Conservation (phyloP, 2,888 invertebrate genomes). For the Phymatocera aterrima region DNA sequence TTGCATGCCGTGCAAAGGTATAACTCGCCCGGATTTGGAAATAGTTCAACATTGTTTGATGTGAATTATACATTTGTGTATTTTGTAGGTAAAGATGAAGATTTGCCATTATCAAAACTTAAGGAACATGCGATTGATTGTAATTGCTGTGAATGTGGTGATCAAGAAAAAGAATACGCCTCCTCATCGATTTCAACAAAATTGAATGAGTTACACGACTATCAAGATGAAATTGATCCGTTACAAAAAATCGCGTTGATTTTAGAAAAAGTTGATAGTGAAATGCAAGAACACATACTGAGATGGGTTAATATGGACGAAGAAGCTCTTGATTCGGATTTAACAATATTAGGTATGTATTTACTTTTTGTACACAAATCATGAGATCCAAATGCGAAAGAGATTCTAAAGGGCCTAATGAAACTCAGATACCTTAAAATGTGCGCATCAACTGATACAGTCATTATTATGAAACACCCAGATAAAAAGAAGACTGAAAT, state of each 20-base stretch:
- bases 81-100: constrained; percentile 3
- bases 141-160: constrained; percentile 38
- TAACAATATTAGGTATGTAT: not conserved
- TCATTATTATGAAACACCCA: constrained; percentile 1
- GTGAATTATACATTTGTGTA: not conserved
- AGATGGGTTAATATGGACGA: not conserved
- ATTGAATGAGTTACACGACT: constrained; percentile 18
- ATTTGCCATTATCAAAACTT: not conserved
- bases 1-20: constrained; percentile 39
- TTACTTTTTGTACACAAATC: too few relatives aligned
- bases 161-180: not conserved
- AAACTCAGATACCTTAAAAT: not conserved
- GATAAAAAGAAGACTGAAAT: not conserved
- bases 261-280: constrained; percentile 46
- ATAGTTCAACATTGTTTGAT: not conserved
- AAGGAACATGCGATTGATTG: constrained; percentile 18
- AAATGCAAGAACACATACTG: constrained; percentile 47
- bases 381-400: too few relatives aligned
- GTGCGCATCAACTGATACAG: not conserved
- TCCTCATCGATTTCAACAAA: constrained; percentile 29
- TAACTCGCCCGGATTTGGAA: not conserved
- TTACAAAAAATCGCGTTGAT: constrained; percentile 51
- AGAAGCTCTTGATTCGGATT: constrained; percentile 7
- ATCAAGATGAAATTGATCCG: constrained; percentile 2
- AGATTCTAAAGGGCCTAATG: not conserved